Evolutionary conservation across 2,888 invertebrate genomes (phyloP), one percentile per base, ranked within the genome.

Genomic region (Andrena trimmerana): DNA sequence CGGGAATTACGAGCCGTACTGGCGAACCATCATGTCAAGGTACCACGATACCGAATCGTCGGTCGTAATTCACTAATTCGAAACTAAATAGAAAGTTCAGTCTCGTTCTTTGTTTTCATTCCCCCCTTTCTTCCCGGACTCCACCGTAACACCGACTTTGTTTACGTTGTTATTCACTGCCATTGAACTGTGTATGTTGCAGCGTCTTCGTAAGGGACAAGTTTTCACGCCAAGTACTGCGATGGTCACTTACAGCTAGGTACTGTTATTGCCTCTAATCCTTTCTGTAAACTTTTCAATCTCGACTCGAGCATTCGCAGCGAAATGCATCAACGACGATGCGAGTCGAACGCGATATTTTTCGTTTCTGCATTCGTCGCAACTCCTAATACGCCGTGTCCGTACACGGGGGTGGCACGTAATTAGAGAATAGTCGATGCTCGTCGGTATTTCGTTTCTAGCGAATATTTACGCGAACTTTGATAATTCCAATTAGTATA

Each of bases 31-130:
- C 57, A 66, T 57, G 59, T 67, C 68, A 74, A 59, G 16, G 81
- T 74, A 74, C 4, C 67, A 54, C 29, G 24, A 68, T 68, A 71
- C 7, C 33, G 65, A 42, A 42, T 42, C 70, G 57, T 59, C 60
- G 63, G 29, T 83, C 67, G 31, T 82, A 86, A 84, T 78, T 84
- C 83, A 75, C 62, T 82, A 79, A 83, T 69, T 77, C 60, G 29
- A 42, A 62, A n/a, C 54, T 36, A n/a, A 4, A 54, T 36, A 50
- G n/a, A 10, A 71, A 73, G 54, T 54, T 10, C 20, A 8, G 54
- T 54, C 20, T 54, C 20, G n/a, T 20, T 20, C 20, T 59, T 69
- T 66, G 29, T 20, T 42, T 50, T 27, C 8, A 13, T 63, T 31
- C 70, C 68, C 24, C 10, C 24, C 10, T 57, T 72, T 71, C 54